These are phyloP conservation scores for Tinea pellionella DNA, from an alignment of 2,888 invertebrate genomes.

Conservation along the genomic window DNA sequence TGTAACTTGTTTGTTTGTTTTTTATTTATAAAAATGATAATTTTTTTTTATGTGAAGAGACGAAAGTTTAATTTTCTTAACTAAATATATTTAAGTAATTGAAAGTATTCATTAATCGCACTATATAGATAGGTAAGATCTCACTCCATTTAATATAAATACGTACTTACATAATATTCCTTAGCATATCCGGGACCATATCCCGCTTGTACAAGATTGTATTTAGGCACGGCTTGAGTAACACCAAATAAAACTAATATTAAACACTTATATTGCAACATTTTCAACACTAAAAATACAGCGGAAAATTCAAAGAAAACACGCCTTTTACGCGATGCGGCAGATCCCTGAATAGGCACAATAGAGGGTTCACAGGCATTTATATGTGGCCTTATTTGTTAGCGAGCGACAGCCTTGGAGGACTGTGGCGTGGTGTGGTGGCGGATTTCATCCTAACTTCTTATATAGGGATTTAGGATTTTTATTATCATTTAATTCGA, in stretches of 20 bases:
- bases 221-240: constrained; percentile 35
- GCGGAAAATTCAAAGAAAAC: constrained; percentile 18
- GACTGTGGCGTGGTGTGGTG: constrained; percentile 24
- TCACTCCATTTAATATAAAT: not conserved
- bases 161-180: constrained; percentile 72
- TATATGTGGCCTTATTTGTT: constrained; percentile 63
- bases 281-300: not conserved
- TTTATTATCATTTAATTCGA: too few species aligned
- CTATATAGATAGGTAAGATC: too few species aligned
- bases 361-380: constrained; percentile 51
- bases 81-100: too few species aligned
- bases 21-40: not conserved
- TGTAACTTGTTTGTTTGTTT: too few species aligned
- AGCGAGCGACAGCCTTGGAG: constrained; percentile 44
- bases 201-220: constrained; percentile 34
- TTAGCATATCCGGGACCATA: constrained; percentile 55
- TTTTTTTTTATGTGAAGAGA: not conserved
- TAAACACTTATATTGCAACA: constrained; percentile 40
- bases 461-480: not conserved
- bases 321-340: constrained; percentile 36
- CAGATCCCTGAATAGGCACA: constrained; percentile 46
- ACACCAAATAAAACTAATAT: constrained; percentile 31
- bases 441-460: constrained; percentile 37
- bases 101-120: too few species aligned
- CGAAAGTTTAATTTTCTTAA: too few species aligned